phyloP scores from a whole-genome alignment of 1,140 invertebrate species.

The Aphaenogaster rudis region DNA sequence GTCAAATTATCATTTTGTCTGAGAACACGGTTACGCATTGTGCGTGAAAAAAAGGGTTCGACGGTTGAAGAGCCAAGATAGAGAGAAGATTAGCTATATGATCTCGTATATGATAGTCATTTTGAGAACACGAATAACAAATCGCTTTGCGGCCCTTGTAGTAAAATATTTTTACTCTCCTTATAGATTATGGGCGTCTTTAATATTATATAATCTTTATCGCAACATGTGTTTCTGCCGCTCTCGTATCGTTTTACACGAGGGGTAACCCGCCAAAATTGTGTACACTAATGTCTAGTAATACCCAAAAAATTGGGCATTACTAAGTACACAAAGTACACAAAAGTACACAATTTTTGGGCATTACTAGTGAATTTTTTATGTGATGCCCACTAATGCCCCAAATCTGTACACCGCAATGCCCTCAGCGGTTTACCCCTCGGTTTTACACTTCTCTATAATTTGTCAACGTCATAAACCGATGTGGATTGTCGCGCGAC shows the following conservation, averaged over 20 bases:
- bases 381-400: no score
- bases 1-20: conserved; percentile 58
- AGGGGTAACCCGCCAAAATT: no score
- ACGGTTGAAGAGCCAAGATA: background rate
- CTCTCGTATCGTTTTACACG: background rate
- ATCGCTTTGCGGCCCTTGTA: background rate
- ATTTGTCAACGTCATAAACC: background rate
- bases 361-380: no score
- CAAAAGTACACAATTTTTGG: no score
- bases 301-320: no score
- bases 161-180: conserved; percentile 21
- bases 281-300: no score
- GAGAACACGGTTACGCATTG: background rate
- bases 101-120: background rate
- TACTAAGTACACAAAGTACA: no score
- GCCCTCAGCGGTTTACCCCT: no score
- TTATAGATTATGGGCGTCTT: background rate
- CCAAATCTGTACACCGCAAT: no score
- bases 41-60: background rate
- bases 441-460: background rate
- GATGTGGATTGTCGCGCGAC: background rate
- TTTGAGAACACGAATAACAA: background rate
- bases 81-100: background rate
- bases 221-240: background rate
- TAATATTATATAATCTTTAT: background rate